Evolutionary conservation across 2,113 vertebrate species (phyloP).

Genomic region (Peromyscus polionotus): DNA sequence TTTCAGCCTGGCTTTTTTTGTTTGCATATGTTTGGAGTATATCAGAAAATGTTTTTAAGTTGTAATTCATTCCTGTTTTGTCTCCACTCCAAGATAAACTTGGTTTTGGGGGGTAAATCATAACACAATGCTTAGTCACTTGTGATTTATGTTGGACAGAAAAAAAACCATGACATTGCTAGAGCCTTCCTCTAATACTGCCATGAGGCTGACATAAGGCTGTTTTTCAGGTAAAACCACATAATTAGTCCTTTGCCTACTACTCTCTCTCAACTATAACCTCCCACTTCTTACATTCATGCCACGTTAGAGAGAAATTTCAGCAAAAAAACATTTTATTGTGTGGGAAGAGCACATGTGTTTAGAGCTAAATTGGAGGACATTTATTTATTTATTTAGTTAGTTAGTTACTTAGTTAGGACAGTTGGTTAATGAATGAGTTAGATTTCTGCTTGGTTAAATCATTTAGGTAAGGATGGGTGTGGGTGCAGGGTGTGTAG

Average conservation of each 20-base stretch:
- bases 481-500: no score
- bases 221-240: constrained; percentile 49
- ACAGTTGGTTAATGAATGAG: not conserved
- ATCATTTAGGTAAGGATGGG: not conserved
- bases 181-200: not conserved
- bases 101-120: constrained; percentile 3
- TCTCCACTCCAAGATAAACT: constrained; percentile 60
- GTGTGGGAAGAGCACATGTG: not conserved
- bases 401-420: not conserved
- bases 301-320: not conserved
- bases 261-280: not conserved
- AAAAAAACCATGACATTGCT: not conserved
- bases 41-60: constrained; percentile 53
- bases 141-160: constrained; percentile 61
- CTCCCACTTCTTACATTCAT: not conserved
- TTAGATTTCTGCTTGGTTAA: not conserved
- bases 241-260: constrained; percentile 6
- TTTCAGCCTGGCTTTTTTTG: not conserved
- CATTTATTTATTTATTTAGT: no score
- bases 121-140: constrained; percentile 47
- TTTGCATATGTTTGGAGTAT: constrained; percentile 27
- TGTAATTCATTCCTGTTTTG: constrained; percentile 47
- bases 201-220: not conserved
- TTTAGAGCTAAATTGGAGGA: constrained; percentile 6
- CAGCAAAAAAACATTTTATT: not conserved